A percentile compares a stretch with the other conserved stretches of the same genome.
phyloP scores from a whole-genome alignment of 1,140 invertebrate genomes.

The Aphaenogaster floridana region DNA sequence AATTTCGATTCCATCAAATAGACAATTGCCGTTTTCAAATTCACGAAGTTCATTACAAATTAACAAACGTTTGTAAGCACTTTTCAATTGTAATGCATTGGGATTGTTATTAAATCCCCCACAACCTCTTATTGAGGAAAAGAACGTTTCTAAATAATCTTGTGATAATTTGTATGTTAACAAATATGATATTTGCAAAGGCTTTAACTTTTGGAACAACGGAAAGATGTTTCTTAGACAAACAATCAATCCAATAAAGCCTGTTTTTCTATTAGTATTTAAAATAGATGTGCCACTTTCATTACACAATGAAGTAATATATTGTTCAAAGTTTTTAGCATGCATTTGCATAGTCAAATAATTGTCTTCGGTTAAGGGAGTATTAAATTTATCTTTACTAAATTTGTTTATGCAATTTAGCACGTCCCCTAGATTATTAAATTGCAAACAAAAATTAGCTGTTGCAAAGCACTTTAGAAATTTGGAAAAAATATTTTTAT shows the following conservation, averaged over 20 bases:
- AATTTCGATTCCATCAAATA: constrained; percentile 3
- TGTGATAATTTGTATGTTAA: neutral
- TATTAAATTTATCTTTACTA: neutral
- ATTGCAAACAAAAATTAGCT: neutral
- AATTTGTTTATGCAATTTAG: constrained; percentile 17
- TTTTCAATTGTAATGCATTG: neutral
- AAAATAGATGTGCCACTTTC: neutral
- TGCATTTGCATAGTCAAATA: neutral
- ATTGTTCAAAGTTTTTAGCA: constrained; percentile 10
- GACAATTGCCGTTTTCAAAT: constrained; percentile 17
- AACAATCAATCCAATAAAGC: neutral
- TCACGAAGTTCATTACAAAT: neutral
- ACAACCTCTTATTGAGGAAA: neutral
- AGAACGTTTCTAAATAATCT: too few species aligned
- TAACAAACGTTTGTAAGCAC: constrained; percentile 18
- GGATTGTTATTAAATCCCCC: neutral
- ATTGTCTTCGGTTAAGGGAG: neutral
- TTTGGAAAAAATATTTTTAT: too few species aligned
- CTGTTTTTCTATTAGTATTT: neutral
- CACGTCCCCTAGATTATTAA: constrained; percentile 1
- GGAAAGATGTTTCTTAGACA: constrained; percentile 14
- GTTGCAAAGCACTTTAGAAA: neutral
- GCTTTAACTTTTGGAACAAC: neutral
- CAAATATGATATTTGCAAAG: neutral
- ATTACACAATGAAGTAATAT: constrained; percentile 4